Percentiles rank a stretch among this genome's conserved stretches.
Conservation (phyloP, 2,113 vertebrate species). For the Echinops telfairi region DNA sequence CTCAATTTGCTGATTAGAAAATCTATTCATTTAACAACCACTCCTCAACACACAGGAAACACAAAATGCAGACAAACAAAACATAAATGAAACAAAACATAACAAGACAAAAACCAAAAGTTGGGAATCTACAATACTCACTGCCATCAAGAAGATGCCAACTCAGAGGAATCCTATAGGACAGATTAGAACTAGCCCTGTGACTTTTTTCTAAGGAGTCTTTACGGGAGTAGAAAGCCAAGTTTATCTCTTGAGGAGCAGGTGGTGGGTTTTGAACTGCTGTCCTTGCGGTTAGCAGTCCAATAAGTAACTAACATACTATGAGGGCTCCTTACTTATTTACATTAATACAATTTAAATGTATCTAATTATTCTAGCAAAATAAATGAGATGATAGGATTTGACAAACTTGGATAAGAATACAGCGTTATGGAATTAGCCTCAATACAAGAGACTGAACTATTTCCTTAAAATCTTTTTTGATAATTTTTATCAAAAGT, state of each 20-base stretch:
- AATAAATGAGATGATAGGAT: background rate
- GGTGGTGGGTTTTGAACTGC: no score
- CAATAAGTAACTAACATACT: no score
- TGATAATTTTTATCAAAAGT: background rate
- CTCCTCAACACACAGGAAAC: slow-evolving; percentile 1
- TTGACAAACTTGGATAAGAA: slow-evolving; percentile 31
- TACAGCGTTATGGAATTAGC: slow-evolving; percentile 22
- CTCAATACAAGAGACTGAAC: background rate
- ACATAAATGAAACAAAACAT: background rate
- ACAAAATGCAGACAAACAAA: background rate
- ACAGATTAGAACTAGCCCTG: no score
- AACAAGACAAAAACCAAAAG: background rate
- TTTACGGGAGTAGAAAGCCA: no score
- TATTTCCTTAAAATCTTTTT: slow-evolving; percentile 41
- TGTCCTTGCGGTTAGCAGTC: no score
- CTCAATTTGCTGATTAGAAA: slow-evolving; percentile 6
- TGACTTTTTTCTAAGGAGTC: no score
- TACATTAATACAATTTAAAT: background rate
- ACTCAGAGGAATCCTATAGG: no score
- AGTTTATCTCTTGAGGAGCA: no score
- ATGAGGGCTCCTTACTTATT: background rate
- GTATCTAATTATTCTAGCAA: background rate
- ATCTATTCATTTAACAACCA: background rate
- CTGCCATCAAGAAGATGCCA: no score
- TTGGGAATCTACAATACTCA: no score